Evolutionary conservation across 2,888 invertebrate genomes (phyloP), one percentile per base, ranked within the genome.

Genomic region (Epistrophe eligans): DNA sequence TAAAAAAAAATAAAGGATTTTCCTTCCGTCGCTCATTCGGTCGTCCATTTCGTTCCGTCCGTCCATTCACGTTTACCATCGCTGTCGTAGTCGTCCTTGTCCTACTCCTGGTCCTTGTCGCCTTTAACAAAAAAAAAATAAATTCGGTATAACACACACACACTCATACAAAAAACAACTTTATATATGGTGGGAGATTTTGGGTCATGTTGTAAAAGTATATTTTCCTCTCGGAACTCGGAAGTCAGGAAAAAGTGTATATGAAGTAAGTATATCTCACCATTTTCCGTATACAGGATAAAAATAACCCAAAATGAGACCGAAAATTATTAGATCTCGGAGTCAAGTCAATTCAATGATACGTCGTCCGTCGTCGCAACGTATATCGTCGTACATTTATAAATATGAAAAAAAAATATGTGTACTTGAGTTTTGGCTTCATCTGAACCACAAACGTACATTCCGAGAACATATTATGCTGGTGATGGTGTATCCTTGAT

Each of bases 311-410:
- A 60, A 79, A 85, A 85, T 58, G 73, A 77, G 58, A 82, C 73
- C 77, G 67, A 85, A 71, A 77, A 82, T 82, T 82, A 82, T 82
- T 85, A 74, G 85, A 74, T 77, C 73, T 79, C 62, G 8, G 67
- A 77, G 48, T 70, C 76, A 62, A 72, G 72, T 76, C 45, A 71
- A 70, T 70, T 70, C 55, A 71, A 50, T 76, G 72, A 52, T 55
- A 13, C 40, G 40, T 38, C 4, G n/a, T n/a, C 35, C 1, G 9
- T 6, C 32, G 48, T 60, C n/a, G 15, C 19, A 62, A 60, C 17
- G 50, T 19, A 24, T 24, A 24, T 24, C 24, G 24, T 28, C 15
- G 60, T 60, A 32, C 32, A 32, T 24, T 24, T 24, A 24, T 24
- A 24, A n/a, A 1, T 24, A 24, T 24, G 3, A 24, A 32, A 32